Conservation (phyloP, 2,888 invertebrate genomes). For the Tethea ocularis region DNA sequence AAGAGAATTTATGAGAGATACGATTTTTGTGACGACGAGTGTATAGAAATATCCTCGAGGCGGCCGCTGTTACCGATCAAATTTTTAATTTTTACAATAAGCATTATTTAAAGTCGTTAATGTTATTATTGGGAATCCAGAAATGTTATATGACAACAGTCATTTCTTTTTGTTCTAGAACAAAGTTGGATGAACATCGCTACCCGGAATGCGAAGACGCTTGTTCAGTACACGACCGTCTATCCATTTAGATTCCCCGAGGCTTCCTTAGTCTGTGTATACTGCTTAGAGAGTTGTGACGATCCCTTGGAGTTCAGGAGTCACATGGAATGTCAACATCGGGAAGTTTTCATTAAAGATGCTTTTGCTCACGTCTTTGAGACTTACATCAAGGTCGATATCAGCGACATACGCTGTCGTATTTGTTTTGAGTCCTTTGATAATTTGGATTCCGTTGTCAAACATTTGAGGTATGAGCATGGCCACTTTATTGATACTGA, state of each 20-base stretch:
- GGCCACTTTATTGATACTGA: conserved; percentile 35
- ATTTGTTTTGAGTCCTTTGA: conserved; percentile 11
- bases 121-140: neutral
- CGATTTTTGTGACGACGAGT: too few species aligned
- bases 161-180: conserved; percentile 22
- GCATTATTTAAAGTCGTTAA: neutral
- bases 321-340: conserved; percentile 18
- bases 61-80: too few species aligned
- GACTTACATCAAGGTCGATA: conserved; percentile 15
- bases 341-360: neutral
- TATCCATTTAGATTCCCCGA: conserved; percentile 16
- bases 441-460: neutral
- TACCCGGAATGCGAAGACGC: conserved; percentile 16
- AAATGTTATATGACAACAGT: neutral
- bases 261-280: conserved; percentile 16
- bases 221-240: conserved; percentile 13
- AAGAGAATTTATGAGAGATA: too few species aligned
- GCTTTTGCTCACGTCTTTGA: conserved; percentile 4
- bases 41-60: too few species aligned
- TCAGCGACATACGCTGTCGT: conserved; percentile 17
- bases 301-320: conserved; percentile 15
- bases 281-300: conserved; percentile 14
- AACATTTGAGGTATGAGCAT: conserved; percentile 46
- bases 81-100: too few species aligned
- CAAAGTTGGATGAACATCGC: conserved; percentile 8